A percentile compares a stretch with the other conserved stretches of the same genome.
Conservation (phyloP, 2,113 vertebrate genomes). For the Lepisosteus osseus region DNA sequence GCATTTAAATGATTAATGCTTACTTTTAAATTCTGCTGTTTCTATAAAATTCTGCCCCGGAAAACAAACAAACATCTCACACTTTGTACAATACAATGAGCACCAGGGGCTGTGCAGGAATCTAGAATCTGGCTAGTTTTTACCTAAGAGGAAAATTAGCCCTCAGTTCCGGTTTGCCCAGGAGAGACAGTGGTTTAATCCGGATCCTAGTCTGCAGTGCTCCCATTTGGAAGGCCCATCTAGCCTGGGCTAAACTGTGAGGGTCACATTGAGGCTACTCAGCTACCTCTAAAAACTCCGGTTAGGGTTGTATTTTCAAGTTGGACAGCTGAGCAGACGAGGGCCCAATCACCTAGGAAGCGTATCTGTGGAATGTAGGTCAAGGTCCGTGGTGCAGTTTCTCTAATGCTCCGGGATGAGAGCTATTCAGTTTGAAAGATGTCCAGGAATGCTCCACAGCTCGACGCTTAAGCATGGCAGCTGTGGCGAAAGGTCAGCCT, state of each 20-base stretch:
- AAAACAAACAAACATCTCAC: too few relatives aligned
- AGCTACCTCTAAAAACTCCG: slow-evolving; percentile 4
- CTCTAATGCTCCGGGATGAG: slow-evolving; percentile 44
- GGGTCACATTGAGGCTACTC: slow-evolving; percentile 21
- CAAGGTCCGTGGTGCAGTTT: slow-evolving; percentile 51
- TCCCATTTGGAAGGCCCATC: slow-evolving; percentile 9
- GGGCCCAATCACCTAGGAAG: slow-evolving; percentile 37
- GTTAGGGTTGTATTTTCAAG: slow-evolving; percentile 23
- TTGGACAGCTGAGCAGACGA: slow-evolving; percentile 19
- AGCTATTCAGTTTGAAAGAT: slow-evolving; percentile 59
- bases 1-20: too few relatives aligned
- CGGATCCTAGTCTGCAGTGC: background rate
- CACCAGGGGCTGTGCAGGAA: too few relatives aligned
- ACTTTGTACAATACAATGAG: too few relatives aligned
- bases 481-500: slow-evolving; percentile 54
- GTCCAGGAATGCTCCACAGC: slow-evolving; percentile 43
- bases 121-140: too few relatives aligned
- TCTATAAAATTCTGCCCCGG: too few relatives aligned
- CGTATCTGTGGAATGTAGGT: slow-evolving; percentile 43
- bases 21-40: too few relatives aligned
- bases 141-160: too few relatives aligned
- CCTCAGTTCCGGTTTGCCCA: background rate
- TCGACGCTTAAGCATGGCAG: slow-evolving; percentile 44
- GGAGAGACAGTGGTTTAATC: slow-evolving; percentile 21
- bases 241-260: slow-evolving; percentile 3